These are phyloP conservation scores for Rhabditoides inermis DNA, from an alignment of 2,888 invertebrate species.

Conservation along the genomic window DNA sequence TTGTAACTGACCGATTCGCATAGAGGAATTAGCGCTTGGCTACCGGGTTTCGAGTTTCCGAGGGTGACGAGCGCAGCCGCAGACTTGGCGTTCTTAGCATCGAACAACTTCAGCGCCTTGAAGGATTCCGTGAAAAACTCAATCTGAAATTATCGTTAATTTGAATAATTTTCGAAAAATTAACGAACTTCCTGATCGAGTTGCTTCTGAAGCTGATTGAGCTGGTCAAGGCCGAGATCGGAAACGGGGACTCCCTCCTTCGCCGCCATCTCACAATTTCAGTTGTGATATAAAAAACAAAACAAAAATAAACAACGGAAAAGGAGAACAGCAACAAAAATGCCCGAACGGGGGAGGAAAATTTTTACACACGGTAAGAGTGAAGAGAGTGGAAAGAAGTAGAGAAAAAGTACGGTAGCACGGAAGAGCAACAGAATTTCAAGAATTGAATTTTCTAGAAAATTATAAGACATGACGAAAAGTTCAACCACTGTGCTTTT, in stretches of 20 bases:
- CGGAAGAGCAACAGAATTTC: too few relatives aligned
- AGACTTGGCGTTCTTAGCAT: conserved; percentile 68
- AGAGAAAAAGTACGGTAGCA: too few relatives aligned
- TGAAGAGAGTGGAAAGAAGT: too few relatives aligned
- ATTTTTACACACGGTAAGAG: too few relatives aligned
- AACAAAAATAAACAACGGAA: not conserved
- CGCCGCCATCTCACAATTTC: conserved; percentile 13
- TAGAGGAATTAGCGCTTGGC: conserved; percentile 72
- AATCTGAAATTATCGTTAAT: conserved; percentile 4
- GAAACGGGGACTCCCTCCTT: conserved; percentile 15
- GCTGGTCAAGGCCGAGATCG: conserved; percentile 34
- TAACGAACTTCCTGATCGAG: conserved; percentile 28
- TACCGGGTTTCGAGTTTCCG: conserved; percentile 12
- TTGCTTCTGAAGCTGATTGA: conserved; percentile 31
- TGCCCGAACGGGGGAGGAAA: too few relatives aligned
- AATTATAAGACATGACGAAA: too few relatives aligned
- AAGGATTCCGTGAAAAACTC: conserved; percentile 77
- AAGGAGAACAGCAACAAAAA: too few relatives aligned
- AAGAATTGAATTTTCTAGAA: too few relatives aligned
- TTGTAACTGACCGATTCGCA: conserved; percentile 69
- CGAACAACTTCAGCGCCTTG: conserved; percentile 69
- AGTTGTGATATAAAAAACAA: not conserved
- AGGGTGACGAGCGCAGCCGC: conserved; percentile 60
- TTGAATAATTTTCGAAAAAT: not conserved
- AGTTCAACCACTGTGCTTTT: too few relatives aligned